Conservation (phyloP, 2,113 vertebrate genomes). For the Poeciliopsis prolifica region DNA sequence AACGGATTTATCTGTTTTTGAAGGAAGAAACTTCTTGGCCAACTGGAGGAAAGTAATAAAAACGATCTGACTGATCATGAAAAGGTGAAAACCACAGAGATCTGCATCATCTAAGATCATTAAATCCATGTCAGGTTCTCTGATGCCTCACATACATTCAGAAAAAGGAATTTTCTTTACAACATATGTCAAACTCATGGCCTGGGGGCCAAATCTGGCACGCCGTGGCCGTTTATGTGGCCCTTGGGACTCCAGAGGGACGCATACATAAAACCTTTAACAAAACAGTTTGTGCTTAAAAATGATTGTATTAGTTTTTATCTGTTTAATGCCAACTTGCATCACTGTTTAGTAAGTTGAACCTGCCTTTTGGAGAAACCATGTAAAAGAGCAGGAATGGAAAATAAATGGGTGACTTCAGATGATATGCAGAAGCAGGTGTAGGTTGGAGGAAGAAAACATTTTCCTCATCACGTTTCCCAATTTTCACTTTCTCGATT, state of each 20-base stretch:
- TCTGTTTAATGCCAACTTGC: too few relatives aligned
- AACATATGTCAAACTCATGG: too few relatives aligned
- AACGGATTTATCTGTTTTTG: background rate
- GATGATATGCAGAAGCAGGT: too few relatives aligned
- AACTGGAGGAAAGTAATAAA: background rate
- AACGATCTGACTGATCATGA: background rate
- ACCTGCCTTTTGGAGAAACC: too few relatives aligned
- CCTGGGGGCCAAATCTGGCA: too few relatives aligned
- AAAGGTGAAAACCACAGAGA: too few relatives aligned
- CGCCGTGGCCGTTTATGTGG: too few relatives aligned
- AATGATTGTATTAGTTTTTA: too few relatives aligned
- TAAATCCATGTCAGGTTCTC: background rate
- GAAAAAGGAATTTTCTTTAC: slow-evolving; percentile 1
- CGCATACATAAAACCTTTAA: too few relatives aligned
- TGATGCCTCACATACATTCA: slow-evolving; percentile 4
- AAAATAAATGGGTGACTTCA: background rate
- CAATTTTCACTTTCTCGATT: background rate
- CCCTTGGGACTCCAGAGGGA: too few relatives aligned
- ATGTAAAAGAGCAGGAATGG: background rate
- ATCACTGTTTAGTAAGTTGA: too few relatives aligned
- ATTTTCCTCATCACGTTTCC: background rate
- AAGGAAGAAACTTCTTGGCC: background rate
- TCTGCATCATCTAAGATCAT: background rate
- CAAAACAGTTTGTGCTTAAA: too few relatives aligned
- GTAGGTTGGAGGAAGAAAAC: background rate